A percentile compares a stretch with the other conserved stretches of the same genome.
phyloP scores from a whole-genome alignment of 92 coral and sea anemone species.

The Scolanthus callimorphus region DNA sequence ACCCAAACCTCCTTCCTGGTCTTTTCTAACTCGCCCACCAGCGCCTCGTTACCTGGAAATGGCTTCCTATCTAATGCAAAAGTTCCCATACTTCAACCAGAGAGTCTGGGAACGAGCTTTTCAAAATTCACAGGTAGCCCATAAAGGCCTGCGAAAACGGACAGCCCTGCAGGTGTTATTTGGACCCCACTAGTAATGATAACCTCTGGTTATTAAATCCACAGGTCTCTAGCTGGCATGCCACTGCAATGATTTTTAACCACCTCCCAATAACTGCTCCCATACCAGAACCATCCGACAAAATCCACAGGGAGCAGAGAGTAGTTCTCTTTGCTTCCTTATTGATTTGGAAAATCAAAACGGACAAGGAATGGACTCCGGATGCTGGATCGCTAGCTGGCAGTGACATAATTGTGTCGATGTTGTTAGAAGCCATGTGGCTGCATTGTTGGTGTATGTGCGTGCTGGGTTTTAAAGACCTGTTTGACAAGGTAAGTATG shows the following conservation, averaged over 20 bases:
- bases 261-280: conserved; percentile 8
- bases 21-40: no score
- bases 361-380: conserved; percentile 5
- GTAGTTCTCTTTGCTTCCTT: conserved; percentile 27
- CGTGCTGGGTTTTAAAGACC: conserved; percentile 37
- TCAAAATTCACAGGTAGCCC: no score
- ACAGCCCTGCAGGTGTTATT: no score
- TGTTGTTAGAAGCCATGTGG: conserved; percentile 56
- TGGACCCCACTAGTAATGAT: no score
- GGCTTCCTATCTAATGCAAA: no score
- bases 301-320: no score
- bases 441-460: conserved; percentile 60
- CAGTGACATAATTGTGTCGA: conserved; percentile 11
- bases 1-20: no score
- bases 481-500: conserved; percentile 8
- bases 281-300: conserved; percentile 1
- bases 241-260: background rate
- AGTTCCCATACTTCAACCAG: no score
- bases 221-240: conserved; percentile 1
- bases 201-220: no score
- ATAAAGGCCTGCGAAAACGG: no score
- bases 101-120: no score
- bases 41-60: no score
- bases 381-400: background rate
- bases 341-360: conserved; percentile 11